These are phyloP conservation scores for Zaprionus vittiger DNA, from an alignment of 1,140 invertebrate genomes.

Conservation along the genomic window DNA sequence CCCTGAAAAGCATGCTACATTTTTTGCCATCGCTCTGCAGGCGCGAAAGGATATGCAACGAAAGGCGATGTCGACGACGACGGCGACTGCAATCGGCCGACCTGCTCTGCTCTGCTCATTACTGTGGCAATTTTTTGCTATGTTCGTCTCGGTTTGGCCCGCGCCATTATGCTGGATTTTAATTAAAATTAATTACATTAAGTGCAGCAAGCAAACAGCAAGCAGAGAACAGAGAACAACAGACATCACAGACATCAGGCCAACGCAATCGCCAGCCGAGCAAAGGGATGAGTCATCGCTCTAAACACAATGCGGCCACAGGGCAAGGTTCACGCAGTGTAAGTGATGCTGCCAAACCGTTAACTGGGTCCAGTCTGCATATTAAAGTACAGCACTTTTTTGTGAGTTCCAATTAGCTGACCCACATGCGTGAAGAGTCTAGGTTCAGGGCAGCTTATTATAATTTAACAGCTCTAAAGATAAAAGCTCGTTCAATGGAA, in stretches of 20 bases:
- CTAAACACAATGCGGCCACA: constrained; percentile 40
- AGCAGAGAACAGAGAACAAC: constrained; percentile 2
- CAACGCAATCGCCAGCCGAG: constrained; percentile 42
- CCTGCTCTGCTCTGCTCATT: constrained; percentile 58
- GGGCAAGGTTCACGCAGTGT: constrained; percentile 12
- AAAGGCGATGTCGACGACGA: constrained; percentile 5
- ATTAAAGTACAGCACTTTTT: neutral
- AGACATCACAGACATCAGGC: constrained; percentile 18
- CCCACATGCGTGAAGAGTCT: neutral
- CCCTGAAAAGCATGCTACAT: constrained; percentile 70
- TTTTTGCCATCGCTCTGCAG: constrained; percentile 54
- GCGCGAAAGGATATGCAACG: constrained; percentile 68
- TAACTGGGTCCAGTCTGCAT: neutral
- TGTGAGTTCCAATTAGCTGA: neutral
- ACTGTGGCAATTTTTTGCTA: constrained; percentile 68
- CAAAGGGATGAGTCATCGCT: constrained; percentile 36
- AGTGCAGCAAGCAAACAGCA: constrained; percentile 71
- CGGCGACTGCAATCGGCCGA: constrained; percentile 13
- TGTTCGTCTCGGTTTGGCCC: constrained; percentile 39
- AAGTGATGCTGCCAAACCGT: neutral
- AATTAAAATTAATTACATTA: constrained; percentile 84
- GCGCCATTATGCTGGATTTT: constrained; percentile 71
- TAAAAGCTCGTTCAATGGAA: neutral
- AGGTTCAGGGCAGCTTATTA: neutral
- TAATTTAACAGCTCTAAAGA: neutral